Evolutionary conservation across 2,113 vertebrate genomes (phyloP).

Genomic region (Elanus axillaris): DNA sequence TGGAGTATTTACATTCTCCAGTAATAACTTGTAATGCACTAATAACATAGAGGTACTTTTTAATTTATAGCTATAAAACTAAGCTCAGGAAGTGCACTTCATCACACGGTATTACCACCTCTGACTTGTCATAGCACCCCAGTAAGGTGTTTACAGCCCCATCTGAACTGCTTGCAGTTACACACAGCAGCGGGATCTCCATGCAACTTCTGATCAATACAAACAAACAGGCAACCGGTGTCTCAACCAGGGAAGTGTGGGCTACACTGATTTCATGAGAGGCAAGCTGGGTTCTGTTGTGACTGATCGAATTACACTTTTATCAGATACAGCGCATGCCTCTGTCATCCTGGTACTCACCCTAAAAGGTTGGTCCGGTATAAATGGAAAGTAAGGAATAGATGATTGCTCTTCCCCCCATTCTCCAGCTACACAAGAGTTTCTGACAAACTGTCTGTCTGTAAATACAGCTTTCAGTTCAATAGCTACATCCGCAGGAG

Average conservation of each 20-base stretch:
- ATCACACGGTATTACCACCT: not conserved
- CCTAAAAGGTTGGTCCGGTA: conserved; percentile 96
- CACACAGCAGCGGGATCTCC: not conserved
- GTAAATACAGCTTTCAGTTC: conserved; percentile 90
- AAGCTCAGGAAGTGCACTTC: not conserved
- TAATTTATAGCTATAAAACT: conserved; percentile 49
- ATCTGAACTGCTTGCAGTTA: not conserved
- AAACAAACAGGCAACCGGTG: not conserved
- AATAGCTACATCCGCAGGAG: conserved; percentile 87
- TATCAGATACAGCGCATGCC: fast-evolving
- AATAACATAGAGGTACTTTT: conserved; percentile 19
- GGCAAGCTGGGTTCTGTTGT: not conserved
- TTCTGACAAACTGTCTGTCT: conserved; percentile 89
- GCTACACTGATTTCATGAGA: not conserved
- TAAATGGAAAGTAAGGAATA: conserved; percentile 95
- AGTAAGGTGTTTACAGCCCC: not conserved
- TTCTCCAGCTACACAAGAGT: conserved; percentile 87
- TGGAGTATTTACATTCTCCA: conserved; percentile 8
- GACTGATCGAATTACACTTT: not conserved
- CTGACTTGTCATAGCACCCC: not conserved
- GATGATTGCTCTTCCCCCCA: conserved; percentile 89
- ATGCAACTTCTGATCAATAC: not conserved
- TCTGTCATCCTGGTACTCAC: conserved; percentile 72
- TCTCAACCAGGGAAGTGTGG: fast-evolving
- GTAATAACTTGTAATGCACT: conserved; percentile 14